Evolutionary conservation across 1,140 invertebrate genomes (phyloP), one percentile per base, ranked within the genome.

Genomic region (Drosophila sp.): DNA sequence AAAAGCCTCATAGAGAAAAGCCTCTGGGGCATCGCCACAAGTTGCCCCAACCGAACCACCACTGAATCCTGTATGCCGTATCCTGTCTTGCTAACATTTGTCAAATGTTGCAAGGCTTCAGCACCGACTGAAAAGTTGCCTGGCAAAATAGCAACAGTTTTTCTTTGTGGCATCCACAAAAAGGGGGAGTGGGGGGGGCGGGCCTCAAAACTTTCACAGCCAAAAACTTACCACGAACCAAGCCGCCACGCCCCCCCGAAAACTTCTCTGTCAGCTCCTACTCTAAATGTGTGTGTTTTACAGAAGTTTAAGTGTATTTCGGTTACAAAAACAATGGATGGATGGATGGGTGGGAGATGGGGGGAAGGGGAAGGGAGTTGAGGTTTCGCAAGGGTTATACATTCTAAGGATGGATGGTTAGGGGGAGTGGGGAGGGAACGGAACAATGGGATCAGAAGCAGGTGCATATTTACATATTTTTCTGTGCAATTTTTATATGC

Each of bases 381-480:
- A 10, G 35, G 10, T 38, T 38, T 38, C 10, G 11, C 8, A 11
- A 27, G 44, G 23, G 44, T 27, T 50, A 27, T 25, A 50, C 44
- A 25, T 27, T 7, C 23, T 50, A 10, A 25, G 17, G 44, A 2
- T 0, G 23, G 1, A 8, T 23, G 23, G 44, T 2, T 7, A 8
- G 2, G 10, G 8, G 7, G n/a, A 30, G 30, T 30, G 40, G n/a
- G 40, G 2, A 41, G 1, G 44, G 25, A 27, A 27, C 44, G 23
- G 23, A 27, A 50, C 44, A 50, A 50, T 54, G 60, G 64, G 56
- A 70, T 64, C 62, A 72, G 73, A 60, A 81, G 66, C 83, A 86
- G 83, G 79, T 86, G 83, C 76, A 76, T 77, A 86, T 87, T 87
- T 87, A 87, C 83, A 86, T 86, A 86, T 87, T 83, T 87, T 82